Evolutionary conservation across 2,888 invertebrate species (phyloP), one percentile per base, ranked within the genome.

Genomic region (Erynnis tages): DNA sequence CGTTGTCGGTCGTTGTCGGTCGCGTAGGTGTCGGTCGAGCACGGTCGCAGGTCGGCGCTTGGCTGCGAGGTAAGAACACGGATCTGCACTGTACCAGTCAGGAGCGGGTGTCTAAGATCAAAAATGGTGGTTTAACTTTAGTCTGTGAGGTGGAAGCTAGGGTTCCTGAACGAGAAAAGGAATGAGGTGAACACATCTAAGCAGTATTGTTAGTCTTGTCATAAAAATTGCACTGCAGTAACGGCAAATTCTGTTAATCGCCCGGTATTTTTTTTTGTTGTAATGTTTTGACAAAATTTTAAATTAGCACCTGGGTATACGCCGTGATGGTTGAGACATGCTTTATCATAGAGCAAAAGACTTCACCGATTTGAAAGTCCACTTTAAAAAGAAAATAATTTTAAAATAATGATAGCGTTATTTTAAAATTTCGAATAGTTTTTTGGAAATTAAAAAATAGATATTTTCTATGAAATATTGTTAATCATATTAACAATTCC

Each of bases 231-330:
- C 44, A 44, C 23, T 2, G 7, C 10, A 25, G 13, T 14, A 30
- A 25, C 5, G n/a, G 47, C 44, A 55, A 55, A 57, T 57, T 59
- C 61, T 61, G 59, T 47, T 43, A 56, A 61, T 57, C 59, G 56
- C 57, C 56, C 57, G 32, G 37, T 54, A 41, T 21, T 30, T 30
- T n/a, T n/a, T n/a, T n/a, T n/a, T n/a, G n/a, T n/a, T n/a, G n/a
- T 11, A 13, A 14, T 14, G 1, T 2, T 14, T 6, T 17, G 8
- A 10, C 3, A 13, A 32, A 2, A 10, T 30, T 19, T 7, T 5
- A 7, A 17, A 34, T 5, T 21, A 10, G 46, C 56, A 53, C 56
- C 27, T n/a, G 32, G 55, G 34, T 29, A 13, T 54, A 56, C 56
- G 49, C 56, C 59, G 53, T 58, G 59, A 47, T 54, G 57, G 52